Conservation (phyloP, 2,888 invertebrate species). For the Noctua pronuba region DNA sequence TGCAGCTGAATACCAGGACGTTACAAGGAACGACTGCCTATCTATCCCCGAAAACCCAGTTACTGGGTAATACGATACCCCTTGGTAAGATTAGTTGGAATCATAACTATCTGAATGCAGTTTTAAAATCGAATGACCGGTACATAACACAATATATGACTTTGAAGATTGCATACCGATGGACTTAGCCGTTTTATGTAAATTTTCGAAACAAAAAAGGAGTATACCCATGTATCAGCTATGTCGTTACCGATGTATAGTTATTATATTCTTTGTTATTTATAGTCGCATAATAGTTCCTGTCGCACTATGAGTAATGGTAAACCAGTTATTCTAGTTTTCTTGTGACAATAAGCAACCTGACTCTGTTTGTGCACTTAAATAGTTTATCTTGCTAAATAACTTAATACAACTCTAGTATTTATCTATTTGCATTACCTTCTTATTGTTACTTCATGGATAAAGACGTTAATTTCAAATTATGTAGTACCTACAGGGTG, state of each 20-base stretch:
- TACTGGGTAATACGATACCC: not conserved
- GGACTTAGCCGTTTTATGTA: constrained; percentile 10
- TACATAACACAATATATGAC: not conserved
- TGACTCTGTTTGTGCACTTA: constrained; percentile 20
- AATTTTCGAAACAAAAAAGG: constrained; percentile 6
- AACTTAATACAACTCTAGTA: constrained; percentile 6
- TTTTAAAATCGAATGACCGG: not conserved
- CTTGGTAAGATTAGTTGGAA: not conserved
- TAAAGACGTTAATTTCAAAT: not conserved
- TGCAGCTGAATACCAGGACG: not conserved
- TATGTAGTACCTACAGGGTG: not conserved
- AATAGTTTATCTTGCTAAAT: constrained; percentile 19
- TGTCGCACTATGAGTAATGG: constrained; percentile 29
- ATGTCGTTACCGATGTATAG: not conserved
- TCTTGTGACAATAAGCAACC: constrained; percentile 41
- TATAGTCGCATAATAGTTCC: constrained; percentile 14
- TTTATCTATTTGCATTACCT: not conserved
- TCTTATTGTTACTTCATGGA: not conserved
- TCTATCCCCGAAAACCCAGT: not conserved
- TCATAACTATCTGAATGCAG: not conserved
- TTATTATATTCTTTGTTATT: constrained; percentile 17
- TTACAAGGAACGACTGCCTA: not conserved
- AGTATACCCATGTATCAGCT: not conserved
- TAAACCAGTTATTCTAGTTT: constrained; percentile 51
- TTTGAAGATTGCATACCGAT: constrained; percentile 5